phyloP scores from a whole-genome alignment of 1,140 invertebrate species.

The Bicyclus anynana region DNA sequence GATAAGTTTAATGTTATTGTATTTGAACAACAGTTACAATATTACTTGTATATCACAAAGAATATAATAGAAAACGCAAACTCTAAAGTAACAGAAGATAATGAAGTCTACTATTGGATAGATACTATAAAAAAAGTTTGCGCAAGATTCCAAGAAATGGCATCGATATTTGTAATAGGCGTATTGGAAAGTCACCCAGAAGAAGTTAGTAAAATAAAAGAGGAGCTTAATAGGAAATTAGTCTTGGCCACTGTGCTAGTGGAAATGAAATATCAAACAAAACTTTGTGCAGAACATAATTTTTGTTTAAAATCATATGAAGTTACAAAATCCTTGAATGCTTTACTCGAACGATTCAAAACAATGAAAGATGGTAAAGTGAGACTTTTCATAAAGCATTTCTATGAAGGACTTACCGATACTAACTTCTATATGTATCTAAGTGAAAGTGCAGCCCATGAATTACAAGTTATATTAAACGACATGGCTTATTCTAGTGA shows the following conservation, averaged over 20 bases:
- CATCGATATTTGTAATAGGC: constrained; percentile 20
- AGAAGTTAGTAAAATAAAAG: constrained; percentile 20
- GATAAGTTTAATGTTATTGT: constrained; percentile 18
- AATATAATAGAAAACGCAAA: constrained; percentile 32
- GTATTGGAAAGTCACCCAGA: constrained; percentile 15
- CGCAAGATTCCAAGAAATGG: constrained; percentile 42
- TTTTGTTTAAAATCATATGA: constrained; percentile 44
- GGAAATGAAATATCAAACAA: constrained; percentile 43
- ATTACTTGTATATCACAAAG: constrained; percentile 34
- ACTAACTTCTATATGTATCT: constrained; percentile 38
- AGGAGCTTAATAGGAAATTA: constrained; percentile 40
- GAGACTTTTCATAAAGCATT: constrained; percentile 27
- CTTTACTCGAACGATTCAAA: constrained; percentile 34
- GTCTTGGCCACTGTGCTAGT: constrained; percentile 38
- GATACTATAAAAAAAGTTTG: constrained; percentile 51
- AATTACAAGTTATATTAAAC: constrained; percentile 51
- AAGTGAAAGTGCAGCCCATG: constrained; percentile 33
- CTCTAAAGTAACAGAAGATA: constrained; percentile 29
- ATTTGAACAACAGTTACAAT: constrained; percentile 37
- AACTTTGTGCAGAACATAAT: constrained; percentile 39
- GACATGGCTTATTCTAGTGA: constrained; percentile 45
- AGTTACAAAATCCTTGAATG: constrained; percentile 37
- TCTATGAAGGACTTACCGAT: constrained; percentile 39
- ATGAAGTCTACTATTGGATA: constrained; percentile 38
- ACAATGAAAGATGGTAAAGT: constrained; percentile 34